Evolutionary conservation across 2,797 vertebrate genomes (phyloP).

Genomic region (Bufotes viridis): DNA sequence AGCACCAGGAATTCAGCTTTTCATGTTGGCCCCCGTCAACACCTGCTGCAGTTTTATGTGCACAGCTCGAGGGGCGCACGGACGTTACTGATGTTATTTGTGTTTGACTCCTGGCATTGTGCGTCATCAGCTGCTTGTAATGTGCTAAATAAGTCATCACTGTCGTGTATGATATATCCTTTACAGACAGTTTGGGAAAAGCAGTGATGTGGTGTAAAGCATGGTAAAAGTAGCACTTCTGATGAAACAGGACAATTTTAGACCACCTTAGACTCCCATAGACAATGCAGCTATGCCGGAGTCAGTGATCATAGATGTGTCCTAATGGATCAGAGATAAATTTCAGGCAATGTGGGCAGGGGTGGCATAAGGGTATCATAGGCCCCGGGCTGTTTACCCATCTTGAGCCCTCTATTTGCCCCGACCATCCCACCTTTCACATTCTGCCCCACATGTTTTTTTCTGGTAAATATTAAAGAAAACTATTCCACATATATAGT

Average conservation of each 20-base stretch:
- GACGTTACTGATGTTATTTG: neutral
- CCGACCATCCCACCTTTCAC: too few species aligned
- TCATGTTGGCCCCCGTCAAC: neutral
- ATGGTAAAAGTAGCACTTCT: neutral
- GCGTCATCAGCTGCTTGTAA: neutral
- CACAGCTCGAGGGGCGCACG: neutral
- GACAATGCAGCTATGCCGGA: too few species aligned
- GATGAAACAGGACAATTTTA: neutral
- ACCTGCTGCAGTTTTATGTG: conserved; percentile 4
- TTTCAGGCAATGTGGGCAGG: too few species aligned
- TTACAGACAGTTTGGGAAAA: neutral
- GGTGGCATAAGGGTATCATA: neutral
- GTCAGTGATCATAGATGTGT: too few species aligned
- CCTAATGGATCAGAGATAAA: too few species aligned
- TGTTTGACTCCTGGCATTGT: neutral
- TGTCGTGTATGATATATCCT: neutral
- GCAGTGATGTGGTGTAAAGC: neutral
- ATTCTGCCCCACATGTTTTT: too few species aligned
- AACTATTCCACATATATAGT: too few species aligned
- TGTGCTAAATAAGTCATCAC: neutral
- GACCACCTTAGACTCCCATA: neutral
- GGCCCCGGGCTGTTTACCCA: too few species aligned
- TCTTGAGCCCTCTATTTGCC: too few species aligned
- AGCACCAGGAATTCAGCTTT: neutral
- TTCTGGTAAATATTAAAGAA: too few species aligned